A percentile compares a stretch with the other conserved stretches of the same genome.
phyloP scores from a whole-genome alignment of 2,797 vertebrate genomes.

The Typhlichthys subterraneus region DNA sequence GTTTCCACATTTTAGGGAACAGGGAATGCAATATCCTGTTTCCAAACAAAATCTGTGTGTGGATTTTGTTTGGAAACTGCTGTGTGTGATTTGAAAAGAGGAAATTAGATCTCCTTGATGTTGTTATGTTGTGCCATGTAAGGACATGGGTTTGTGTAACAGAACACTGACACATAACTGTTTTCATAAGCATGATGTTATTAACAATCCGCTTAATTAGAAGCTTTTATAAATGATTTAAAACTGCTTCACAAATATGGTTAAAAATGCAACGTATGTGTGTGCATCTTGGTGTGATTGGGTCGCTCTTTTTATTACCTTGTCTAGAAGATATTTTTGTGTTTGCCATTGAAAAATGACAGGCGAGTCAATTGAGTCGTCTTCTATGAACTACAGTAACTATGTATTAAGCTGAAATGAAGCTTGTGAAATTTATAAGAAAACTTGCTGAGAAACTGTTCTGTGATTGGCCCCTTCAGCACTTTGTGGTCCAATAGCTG shows the following conservation, averaged over 20 bases:
- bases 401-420: conserved; percentile 26
- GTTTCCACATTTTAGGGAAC: conserved; percentile 10
- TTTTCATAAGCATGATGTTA: not conserved
- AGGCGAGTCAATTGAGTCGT: conserved; percentile 39
- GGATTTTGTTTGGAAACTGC: not conserved
- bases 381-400: conserved; percentile 30
- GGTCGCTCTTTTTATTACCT: conserved; percentile 15
- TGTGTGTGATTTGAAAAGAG: conserved; percentile 27
- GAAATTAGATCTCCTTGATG: conserved; percentile 28
- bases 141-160: not conserved
- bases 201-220: not conserved
- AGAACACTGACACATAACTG: not conserved
- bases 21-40: conserved; percentile 13
- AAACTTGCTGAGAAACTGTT: conserved; percentile 13
- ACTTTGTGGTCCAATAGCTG: conserved; percentile 37
- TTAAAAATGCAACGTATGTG: too few relatives aligned
- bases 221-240: too few relatives aligned
- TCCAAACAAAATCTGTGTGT: conserved; percentile 1
- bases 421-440: conserved; percentile 21
- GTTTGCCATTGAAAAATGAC: conserved; percentile 35
- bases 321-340: conserved; percentile 40
- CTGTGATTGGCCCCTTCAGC: conserved; percentile 28
- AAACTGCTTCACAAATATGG: too few relatives aligned
- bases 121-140: conserved; percentile 10
- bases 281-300: not conserved